These are phyloP conservation scores for Drosophila pseudoananassae DNA, from an alignment of 1,140 invertebrate species.

Conservation along the genomic window DNA sequence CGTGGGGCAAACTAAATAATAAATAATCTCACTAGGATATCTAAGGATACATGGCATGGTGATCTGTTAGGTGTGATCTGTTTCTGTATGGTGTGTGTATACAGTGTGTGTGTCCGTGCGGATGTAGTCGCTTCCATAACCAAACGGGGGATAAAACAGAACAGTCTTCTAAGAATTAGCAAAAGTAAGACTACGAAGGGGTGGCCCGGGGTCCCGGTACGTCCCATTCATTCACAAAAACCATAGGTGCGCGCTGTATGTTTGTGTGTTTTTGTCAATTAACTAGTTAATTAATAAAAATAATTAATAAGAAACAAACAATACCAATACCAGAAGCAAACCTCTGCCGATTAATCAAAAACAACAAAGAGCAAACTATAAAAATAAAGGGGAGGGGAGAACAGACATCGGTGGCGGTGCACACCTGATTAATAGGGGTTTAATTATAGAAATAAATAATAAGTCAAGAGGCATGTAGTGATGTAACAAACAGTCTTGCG, in stretches of 20 bases:
- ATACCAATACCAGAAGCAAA: slow-evolving; percentile 54
- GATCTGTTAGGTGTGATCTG: background rate
- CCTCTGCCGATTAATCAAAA: slow-evolving; percentile 46
- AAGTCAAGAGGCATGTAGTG: slow-evolving; percentile 21
- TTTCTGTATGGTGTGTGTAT: background rate
- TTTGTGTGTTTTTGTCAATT: slow-evolving; percentile 17
- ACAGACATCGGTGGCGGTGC: slow-evolving; percentile 20
- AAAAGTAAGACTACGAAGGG: background rate
- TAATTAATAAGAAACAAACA: slow-evolving; percentile 22
- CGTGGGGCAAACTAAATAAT: slow-evolving; percentile 8
- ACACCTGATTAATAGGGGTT: slow-evolving; percentile 22
- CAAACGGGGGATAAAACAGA: slow-evolving; percentile 14
- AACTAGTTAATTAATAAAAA: slow-evolving; percentile 33
- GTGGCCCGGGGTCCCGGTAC: background rate
- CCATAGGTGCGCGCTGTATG: slow-evolving; percentile 17
- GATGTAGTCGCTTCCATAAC: slow-evolving; percentile 20
- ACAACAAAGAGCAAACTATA: slow-evolving; percentile 27
- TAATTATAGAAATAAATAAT: slow-evolving; percentile 22
- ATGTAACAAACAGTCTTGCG: slow-evolving; percentile 8
- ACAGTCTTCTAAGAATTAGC: slow-evolving; percentile 9
- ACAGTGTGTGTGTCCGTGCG: background rate
- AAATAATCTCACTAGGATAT: slow-evolving; percentile 2
- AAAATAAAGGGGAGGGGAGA: slow-evolving; percentile 12
- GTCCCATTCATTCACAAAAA: slow-evolving; percentile 26
- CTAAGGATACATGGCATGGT: slow-evolving; percentile 8